Evolutionary conservation across 2,797 vertebrate genomes (phyloP).

Genomic region (Myotis myotis): DNA sequence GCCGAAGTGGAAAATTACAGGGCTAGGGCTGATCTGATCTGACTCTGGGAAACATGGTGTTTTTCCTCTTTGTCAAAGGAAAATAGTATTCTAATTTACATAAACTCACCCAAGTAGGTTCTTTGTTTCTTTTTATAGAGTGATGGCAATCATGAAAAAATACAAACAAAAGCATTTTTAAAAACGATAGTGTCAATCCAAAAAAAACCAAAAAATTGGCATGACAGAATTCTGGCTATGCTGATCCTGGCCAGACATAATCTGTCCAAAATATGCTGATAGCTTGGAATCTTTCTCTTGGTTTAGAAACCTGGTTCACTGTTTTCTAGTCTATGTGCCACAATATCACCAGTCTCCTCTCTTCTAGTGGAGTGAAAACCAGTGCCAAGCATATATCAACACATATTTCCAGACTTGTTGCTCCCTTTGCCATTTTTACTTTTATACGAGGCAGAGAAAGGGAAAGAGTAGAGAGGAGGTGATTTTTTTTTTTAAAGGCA

Average conservation of each 20-base stretch:
- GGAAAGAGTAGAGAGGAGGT: background rate
- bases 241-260: slow-evolving; percentile 5
- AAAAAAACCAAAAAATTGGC: background rate
- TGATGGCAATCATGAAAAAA: background rate
- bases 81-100: background rate
- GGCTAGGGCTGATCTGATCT: background rate
- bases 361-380: background rate
- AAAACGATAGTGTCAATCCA: background rate
- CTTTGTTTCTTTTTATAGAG: background rate
- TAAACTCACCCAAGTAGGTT: background rate
- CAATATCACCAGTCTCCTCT: background rate
- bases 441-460: background rate
- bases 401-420: background rate
- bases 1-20: background rate
- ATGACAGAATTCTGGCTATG: background rate
- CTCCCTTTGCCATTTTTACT: background rate
- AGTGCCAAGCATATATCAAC: background rate
- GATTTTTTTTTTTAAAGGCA: background rate
- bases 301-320: background rate
- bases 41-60: background rate
- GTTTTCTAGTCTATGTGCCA: background rate
- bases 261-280: background rate
- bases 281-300: background rate
- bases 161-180: background rate
- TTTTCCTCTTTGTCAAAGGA: background rate